These are phyloP conservation scores for Borostomias antarcticus DNA, from an alignment of 2,797 vertebrate genomes.

Conservation along the genomic window DNA sequence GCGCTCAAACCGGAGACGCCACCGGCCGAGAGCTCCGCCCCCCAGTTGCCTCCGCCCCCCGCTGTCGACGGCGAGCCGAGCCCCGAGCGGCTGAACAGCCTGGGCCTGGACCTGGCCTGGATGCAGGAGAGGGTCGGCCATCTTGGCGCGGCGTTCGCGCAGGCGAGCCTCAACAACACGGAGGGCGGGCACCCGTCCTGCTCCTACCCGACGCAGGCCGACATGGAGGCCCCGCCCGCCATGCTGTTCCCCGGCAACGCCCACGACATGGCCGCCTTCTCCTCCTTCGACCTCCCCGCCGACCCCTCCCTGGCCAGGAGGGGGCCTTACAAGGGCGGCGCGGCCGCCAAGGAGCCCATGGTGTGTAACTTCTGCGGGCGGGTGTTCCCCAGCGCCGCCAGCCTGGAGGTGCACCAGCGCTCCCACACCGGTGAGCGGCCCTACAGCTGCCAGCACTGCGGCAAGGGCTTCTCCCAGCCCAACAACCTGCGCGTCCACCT, in stretches of 20 bases:
- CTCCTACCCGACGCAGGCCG: conserved; percentile 55
- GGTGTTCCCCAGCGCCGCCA: conserved; percentile 49
- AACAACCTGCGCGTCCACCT: conserved; percentile 73
- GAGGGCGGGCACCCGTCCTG: conserved; percentile 51
- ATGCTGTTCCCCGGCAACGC: conserved; percentile 60
- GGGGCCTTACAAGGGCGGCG: conserved; percentile 33
- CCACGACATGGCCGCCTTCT: conserved; percentile 66
- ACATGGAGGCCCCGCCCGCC: conserved; percentile 43
- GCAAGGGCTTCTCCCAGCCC: conserved; percentile 71
- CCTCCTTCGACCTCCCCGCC: conserved; percentile 63
- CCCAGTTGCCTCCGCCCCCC: conserved; percentile 35
- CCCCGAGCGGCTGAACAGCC: conserved; percentile 53
- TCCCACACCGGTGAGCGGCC: conserved; percentile 72
- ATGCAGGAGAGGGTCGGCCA: conserved; percentile 72
- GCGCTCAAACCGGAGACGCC: conserved; percentile 57
- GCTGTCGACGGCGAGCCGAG: conserved; percentile 46
- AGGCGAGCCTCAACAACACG: conserved; percentile 59
- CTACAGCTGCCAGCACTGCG: conserved; percentile 72
- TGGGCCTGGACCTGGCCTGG: conserved; percentile 67
- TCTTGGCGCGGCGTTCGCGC: conserved; percentile 65
- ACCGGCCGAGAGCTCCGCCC: conserved; percentile 19
- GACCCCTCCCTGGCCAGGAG: conserved; percentile 31
- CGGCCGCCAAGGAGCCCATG: conserved; percentile 42
- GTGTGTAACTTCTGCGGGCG: conserved; percentile 61
- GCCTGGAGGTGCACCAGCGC: conserved; percentile 67